Conservation (phyloP, 2,113 vertebrate genomes). For the Corvus hawaiiensis region DNA sequence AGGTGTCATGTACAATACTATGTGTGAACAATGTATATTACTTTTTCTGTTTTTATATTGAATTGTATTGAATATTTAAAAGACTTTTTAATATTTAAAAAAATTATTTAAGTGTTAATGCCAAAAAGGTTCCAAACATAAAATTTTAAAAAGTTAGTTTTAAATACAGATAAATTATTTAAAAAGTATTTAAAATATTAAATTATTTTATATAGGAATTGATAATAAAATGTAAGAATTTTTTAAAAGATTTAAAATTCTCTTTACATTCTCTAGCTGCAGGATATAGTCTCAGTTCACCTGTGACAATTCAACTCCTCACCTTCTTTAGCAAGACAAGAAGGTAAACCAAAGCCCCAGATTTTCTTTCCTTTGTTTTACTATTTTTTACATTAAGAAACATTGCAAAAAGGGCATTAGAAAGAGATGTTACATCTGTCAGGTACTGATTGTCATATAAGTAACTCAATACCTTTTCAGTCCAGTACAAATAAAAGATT, state of each 20-base stretch:
- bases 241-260: slow-evolving; percentile 41
- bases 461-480: slow-evolving; percentile 19
- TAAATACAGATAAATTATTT: slow-evolving; percentile 13
- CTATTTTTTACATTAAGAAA: slow-evolving; percentile 39
- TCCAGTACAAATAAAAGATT: slow-evolving; percentile 44
- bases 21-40: slow-evolving; percentile 32
- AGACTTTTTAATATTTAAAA: slow-evolving; percentile 46
- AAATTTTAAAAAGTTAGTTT: slow-evolving; percentile 19
- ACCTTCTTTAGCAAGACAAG: background rate
- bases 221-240: background rate
- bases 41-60: slow-evolving; percentile 33
- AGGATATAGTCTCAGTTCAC: background rate
- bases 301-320: background rate
- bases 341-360: slow-evolving; percentile 20
- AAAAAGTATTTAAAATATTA: background rate
- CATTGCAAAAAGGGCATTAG: background rate
- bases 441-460: slow-evolving; percentile 27
- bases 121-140: background rate
- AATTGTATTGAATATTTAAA: slow-evolving; percentile 51
- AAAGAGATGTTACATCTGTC: slow-evolving; percentile 6
- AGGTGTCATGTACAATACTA: slow-evolving; percentile 14
- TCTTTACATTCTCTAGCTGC: background rate
- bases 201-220: slow-evolving; percentile 28
- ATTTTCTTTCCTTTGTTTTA: background rate
- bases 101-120: slow-evolving; percentile 2